Evolutionary conservation across 2,797 vertebrate species (phyloP).

Genomic region (Melanotaenia nigrans): DNA sequence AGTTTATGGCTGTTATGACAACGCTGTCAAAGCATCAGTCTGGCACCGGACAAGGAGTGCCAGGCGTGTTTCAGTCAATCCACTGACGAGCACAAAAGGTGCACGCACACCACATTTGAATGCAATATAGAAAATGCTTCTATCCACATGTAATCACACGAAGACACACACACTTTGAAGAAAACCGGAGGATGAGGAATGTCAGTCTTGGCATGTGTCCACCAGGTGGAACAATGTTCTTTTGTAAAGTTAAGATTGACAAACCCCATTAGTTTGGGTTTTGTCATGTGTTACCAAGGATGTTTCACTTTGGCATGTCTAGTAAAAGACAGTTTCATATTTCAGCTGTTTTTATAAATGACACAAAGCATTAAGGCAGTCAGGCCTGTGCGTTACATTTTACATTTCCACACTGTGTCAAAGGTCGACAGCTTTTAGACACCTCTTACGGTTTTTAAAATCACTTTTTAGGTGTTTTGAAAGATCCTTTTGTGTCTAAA

Average conservation of each 20-base stretch:
- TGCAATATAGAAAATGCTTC: neutral
- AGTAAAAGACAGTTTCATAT: conserved; percentile 11
- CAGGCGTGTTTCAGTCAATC: conserved; percentile 50
- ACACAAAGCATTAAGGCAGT: neutral
- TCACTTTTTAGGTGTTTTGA: neutral
- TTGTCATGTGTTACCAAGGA: neutral
- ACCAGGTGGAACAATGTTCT: conserved; percentile 41
- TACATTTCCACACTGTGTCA: neutral
- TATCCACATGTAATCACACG: neutral
- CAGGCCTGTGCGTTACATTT: conserved; percentile 2
- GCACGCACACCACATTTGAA: neutral
- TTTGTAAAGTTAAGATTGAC: conserved; percentile 20
- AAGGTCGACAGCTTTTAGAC: neutral
- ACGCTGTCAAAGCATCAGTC: conserved; percentile 35
- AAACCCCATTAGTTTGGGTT: conserved; percentile 4
- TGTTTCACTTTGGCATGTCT: neutral
- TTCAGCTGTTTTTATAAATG: neutral
- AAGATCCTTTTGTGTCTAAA: no score
- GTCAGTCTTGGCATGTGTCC: conserved; percentile 14
- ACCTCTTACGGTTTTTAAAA: neutral
- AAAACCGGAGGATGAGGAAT: conserved; percentile 23
- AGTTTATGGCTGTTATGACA: conserved; percentile 30
- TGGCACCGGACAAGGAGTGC: conserved; percentile 43
- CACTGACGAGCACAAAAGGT: conserved; percentile 12
- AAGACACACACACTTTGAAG: neutral